Evolutionary conservation across 2,113 vertebrate species (phyloP), one percentile per base, ranked within the genome.

Genomic region (Ifrita kowaldi): DNA sequence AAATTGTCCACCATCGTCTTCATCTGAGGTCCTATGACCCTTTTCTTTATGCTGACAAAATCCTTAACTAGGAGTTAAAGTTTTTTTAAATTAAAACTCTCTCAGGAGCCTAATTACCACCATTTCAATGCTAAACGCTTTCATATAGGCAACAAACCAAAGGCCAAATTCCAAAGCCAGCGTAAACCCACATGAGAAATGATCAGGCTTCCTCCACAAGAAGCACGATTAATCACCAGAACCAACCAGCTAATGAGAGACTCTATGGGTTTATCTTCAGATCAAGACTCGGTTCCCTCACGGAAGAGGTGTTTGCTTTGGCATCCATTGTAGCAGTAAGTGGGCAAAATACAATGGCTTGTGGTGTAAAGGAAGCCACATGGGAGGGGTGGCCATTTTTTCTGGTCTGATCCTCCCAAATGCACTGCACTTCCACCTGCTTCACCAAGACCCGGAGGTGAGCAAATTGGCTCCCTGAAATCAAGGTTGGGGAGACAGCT

Each of bases 161-260:
- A 81, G 94, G 80, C 89, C 76, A 71, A 56, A 84, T 92, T 96
- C 93, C 94, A 97, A 96, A 95, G 89, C 44, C 84, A 89, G 63
- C 30, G 44, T 70, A 86, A 97, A 90, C 71, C 95, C 92, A 92
- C 94, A 92, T 47, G 71, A 96, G 91, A 92, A 92, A 87, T 56
- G 24, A 95, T 86, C 76, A 50, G 39, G 47, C 64, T 92, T 95
- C 89, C 69, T 95, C 76, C 81, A 81, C 44, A 70, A 93, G 83
- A 42, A 84, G 80, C 47, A 68, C 24, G 69, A 84, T 74, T 96
- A 95, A 77, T 88, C 86, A 87, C 67, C 56, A 77, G 79, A 95
- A 79, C 50, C 23, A 89, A 95, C 5, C 19, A 78, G 35, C 47
- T 87, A 92, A 74, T 23, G 39, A 91, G 70, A 85, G 46, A 80